Evolutionary conservation across 2,888 invertebrate species (phyloP).

Genomic region (Cerastis leucographa): DNA sequence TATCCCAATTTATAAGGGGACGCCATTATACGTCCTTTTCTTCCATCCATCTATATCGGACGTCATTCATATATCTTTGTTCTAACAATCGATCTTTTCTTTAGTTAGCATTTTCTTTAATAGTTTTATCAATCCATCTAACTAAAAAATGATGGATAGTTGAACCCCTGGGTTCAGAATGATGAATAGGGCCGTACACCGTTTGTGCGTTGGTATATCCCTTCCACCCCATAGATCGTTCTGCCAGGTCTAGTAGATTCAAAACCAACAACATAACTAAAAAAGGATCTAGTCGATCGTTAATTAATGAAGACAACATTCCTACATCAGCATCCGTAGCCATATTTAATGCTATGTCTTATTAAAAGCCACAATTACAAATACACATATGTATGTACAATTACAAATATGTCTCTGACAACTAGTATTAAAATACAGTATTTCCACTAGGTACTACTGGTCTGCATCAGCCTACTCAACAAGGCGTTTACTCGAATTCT

Average conservation of each 20-base stretch:
- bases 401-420: background rate
- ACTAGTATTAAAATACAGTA: background rate
- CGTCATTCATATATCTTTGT: background rate
- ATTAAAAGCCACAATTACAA: background rate
- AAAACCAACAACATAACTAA: background rate
- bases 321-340: background rate
- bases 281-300: background rate
- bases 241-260: background rate
- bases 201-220: no score
- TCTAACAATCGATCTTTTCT: background rate
- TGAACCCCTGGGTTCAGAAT: no score
- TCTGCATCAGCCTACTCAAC: background rate
- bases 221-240: background rate
- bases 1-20: slow-evolving; percentile 40
- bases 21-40: slow-evolving; percentile 15
- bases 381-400: no score
- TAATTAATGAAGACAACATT: slow-evolving; percentile 23
- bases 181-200: no score
- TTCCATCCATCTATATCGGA: slow-evolving; percentile 5
- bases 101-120: background rate
- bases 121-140: background rate
- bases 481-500: background rate
- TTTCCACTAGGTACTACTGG: background rate
- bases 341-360: background rate
- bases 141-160: no score